Base-by-base conservation (phyloP, 2,888 invertebrate species). In the Drosophila peninsularis region DNA sequence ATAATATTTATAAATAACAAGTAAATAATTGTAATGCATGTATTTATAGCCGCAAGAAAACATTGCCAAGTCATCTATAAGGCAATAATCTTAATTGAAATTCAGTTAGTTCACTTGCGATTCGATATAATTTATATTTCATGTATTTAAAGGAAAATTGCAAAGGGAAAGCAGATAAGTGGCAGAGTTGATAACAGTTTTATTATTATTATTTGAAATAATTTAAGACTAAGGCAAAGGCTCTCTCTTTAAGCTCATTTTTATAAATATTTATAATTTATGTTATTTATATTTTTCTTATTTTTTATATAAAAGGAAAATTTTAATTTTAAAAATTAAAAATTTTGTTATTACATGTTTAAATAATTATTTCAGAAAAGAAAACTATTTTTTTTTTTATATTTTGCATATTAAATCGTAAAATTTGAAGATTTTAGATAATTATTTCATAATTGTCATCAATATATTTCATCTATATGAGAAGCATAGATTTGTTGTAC, bases 21-120 rank as follows among this genome's bases (percentile, higher is more conserved):
- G 27, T 44, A 68, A 53, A 62, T 41, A 32, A 50, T 34, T 11
- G 13, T 41, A 62, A 58, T 57, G 53, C 57, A 58, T 71, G 42
- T 77, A 61, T 67, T 77, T 72, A 61, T 67, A 57, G 62, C 17
- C 39, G 34, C 11, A 27, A 32, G 21, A 50, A 19, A 67, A 14
- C 11, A 42, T 62, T 49, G 34, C 30, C 24, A 37, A 53, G 24
- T 49, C 37, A 61, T 60, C 19, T 27, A 41, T 37, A 58, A 39
- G 21, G 47, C 68, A 67, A 52, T 52, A 41, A 41, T 52, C 9
- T 36, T n/a, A 56, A 66, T 56, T 56, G 41, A 49, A 36, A 49
- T 42, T 54, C 30, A 30, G 17, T 41, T 27, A 5, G 32, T 39
- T 56, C 9, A 41, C 14, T 41, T 39, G 42, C 27, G 55, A 44